Percentiles rank a stretch among this genome's conserved stretches.
phyloP scores from a whole-genome alignment of 2,113 vertebrate genomes.

The Aphyosemion australe region DNA sequence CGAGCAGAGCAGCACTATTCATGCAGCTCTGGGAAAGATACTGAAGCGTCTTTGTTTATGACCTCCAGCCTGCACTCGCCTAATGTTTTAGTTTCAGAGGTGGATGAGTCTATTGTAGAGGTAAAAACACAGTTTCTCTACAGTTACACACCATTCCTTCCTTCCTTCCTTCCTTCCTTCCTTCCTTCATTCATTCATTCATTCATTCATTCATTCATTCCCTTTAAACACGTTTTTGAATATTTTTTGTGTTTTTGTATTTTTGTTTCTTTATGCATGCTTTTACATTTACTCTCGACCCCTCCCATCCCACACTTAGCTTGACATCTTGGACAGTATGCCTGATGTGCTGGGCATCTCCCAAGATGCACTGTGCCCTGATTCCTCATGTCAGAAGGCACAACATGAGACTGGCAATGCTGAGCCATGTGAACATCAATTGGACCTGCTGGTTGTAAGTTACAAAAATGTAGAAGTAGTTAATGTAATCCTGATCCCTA shows the following conservation, averaged over 20 bases:
- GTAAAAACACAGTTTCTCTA: slow-evolving; percentile 61
- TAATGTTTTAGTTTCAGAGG: slow-evolving; percentile 77
- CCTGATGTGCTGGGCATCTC: slow-evolving; percentile 78
- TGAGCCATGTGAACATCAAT: slow-evolving; percentile 74
- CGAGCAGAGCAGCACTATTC: slow-evolving; percentile 54
- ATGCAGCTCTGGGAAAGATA: slow-evolving; percentile 80
- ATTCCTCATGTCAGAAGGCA: slow-evolving; percentile 58
- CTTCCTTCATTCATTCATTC: slow-evolving; percentile 14
- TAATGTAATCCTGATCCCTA: background rate
- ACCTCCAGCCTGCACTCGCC: slow-evolving; percentile 86
- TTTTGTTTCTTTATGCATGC: slow-evolving; percentile 47
- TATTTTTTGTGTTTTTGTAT: slow-evolving; percentile 8
- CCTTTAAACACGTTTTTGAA: too few relatives aligned
- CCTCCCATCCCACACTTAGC: slow-evolving; percentile 71
- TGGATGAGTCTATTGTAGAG: slow-evolving; percentile 92
- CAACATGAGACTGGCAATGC: slow-evolving; percentile 54
- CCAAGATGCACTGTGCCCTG: slow-evolving; percentile 69
- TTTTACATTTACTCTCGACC: slow-evolving; percentile 32
- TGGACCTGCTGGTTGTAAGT: slow-evolving; percentile 82
- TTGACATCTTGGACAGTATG: slow-evolving; percentile 86
- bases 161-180: too few relatives aligned
- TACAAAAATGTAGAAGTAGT: slow-evolving; percentile 8
- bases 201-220: slow-evolving; percentile 14
- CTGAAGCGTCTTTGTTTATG: slow-evolving; percentile 86
- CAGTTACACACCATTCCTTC: background rate